Percentiles rank a stretch among this genome's conserved stretches.
Conservation (phyloP, 2,797 vertebrate genomes). For the Anas acuta region DNA sequence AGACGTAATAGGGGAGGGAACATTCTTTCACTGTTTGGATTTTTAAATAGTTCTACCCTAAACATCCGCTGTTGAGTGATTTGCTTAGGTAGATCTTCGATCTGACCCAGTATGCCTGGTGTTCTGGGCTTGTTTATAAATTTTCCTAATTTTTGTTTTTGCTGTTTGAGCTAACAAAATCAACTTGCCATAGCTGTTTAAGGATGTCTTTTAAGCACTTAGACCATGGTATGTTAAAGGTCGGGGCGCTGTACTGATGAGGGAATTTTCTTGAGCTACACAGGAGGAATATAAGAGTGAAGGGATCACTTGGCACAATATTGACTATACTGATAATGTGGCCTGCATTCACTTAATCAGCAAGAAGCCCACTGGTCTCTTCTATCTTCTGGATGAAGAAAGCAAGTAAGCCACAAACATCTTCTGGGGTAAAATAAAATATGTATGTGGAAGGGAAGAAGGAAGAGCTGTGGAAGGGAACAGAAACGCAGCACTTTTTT, state of each 20-base stretch:
- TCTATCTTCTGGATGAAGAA: constrained; percentile 91
- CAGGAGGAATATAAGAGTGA: constrained; percentile 93
- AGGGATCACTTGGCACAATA: constrained; percentile 91
- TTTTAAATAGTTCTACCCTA: not conserved
- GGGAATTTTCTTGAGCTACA: constrained; percentile 30
- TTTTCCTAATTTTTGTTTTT: constrained; percentile 5
- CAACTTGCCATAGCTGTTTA: not conserved
- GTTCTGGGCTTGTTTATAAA: not conserved
- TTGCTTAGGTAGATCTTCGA: not conserved
- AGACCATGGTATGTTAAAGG: not conserved
- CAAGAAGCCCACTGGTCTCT: constrained; percentile 88
- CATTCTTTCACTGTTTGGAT: not conserved
- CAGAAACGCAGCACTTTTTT: not conserved
- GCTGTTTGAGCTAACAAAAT: constrained; percentile 43
- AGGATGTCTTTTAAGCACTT: constrained; percentile 27
- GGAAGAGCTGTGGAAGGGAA: not conserved
- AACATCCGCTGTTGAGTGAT: not conserved
- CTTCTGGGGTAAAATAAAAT: not conserved
- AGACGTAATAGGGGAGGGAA: not conserved
- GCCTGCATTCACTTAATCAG: constrained; percentile 92
- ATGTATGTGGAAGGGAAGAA: not conserved
- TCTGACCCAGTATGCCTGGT: not conserved
- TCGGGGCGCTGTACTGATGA: constrained; percentile 35
- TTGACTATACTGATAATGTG: constrained; percentile 89
- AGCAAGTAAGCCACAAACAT: constrained; percentile 84